Base-by-base conservation (phyloP, 2,113 vertebrate species). In the Astatotilapia flaviijosephi region DNA sequence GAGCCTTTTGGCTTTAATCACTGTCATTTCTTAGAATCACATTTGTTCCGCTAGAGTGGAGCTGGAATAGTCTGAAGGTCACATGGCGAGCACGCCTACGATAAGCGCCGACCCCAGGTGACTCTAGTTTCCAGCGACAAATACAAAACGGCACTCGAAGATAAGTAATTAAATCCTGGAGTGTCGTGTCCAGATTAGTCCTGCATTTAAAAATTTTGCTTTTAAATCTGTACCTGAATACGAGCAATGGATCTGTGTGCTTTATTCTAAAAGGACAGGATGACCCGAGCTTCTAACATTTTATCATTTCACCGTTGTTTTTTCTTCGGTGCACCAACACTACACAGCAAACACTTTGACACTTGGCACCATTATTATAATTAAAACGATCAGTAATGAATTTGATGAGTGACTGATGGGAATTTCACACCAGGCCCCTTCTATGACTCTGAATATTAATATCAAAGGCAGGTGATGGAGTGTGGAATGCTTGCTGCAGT, bases 1-100 rank as follows among this genome's bases (percentile, higher is more conserved):
- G 6, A 28, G 6, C 79, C 55, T 42, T 70, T 60, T 42, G 62
- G 91, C 53, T 87, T 73, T 93, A 83, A 85, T 86, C 79, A 89
- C 54, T 9, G 82, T 79, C 83, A 82, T 79, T 80, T 80, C 79
- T 68, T 9, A 40, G 54, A 85, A 79, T 79, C 28, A 21, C 83
- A 88, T 86, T 84, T 83, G 83, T 56, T 86, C 60, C 42, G n/a
- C 68, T 55, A 54, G 70, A 45, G 68, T 47, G 73, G 49, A 80
- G 77, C 49, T 70, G 82, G 40, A 77, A 55, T 13, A 19, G 82
- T 84, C n/a, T 23, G 28, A 53, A 51, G 81, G 62, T 83, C 80
- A 82, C 7, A n/a, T 31, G 12, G 51, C 7, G 15, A 79, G 42
- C 80, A 19, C 31, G n/a, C 73, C 73, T 77, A 77, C 45, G 6